Evolutionary conservation across 2,888 invertebrate species (phyloP).

Genomic region (Eristalinus aeneus): DNA sequence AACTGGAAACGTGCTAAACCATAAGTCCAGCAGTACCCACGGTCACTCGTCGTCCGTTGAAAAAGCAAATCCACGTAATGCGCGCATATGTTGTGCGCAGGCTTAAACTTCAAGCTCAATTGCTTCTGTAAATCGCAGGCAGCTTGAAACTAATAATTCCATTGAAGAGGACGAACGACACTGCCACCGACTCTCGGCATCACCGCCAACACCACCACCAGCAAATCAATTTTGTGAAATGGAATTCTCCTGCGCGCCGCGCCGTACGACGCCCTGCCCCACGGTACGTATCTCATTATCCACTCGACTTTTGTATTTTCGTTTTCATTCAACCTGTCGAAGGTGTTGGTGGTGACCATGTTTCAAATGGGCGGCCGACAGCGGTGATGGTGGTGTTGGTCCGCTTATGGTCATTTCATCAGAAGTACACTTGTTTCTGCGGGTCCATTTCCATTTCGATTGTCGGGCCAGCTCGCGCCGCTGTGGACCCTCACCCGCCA

Average conservation of each 20-base stretch:
- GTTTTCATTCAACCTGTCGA: constrained; percentile 78
- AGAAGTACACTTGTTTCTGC: constrained; percentile 71
- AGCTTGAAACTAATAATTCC: constrained; percentile 42
- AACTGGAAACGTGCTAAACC: not conserved
- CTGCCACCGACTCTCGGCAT: constrained; percentile 5
- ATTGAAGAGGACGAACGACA: constrained; percentile 12
- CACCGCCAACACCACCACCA: constrained; percentile 15
- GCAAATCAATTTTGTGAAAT: constrained; percentile 61
- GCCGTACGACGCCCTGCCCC: not conserved
- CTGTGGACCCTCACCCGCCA: not conserved
- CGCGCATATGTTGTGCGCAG: constrained; percentile 40
- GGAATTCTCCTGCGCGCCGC: constrained; percentile 53
- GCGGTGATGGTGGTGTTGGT: constrained; percentile 34
- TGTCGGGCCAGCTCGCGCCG: constrained; percentile 30
- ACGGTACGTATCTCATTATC: constrained; percentile 68
- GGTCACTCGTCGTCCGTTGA: not conserved
- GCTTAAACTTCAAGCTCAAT: constrained; percentile 49
- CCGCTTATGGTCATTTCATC: constrained; percentile 71
- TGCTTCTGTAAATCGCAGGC: constrained; percentile 45
- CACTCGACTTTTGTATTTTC: constrained; percentile 45
- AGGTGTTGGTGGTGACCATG: constrained; percentile 81
- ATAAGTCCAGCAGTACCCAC: not conserved
- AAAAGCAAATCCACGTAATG: constrained; percentile 6
- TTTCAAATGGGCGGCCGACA: constrained; percentile 72
- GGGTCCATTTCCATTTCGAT: constrained; percentile 70